A percentile compares a stretch with the other conserved stretches of the same genome.
Evolutionary conservation across 2,113 vertebrate species (phyloP).

Genomic region (Eretmochelys imbricata): DNA sequence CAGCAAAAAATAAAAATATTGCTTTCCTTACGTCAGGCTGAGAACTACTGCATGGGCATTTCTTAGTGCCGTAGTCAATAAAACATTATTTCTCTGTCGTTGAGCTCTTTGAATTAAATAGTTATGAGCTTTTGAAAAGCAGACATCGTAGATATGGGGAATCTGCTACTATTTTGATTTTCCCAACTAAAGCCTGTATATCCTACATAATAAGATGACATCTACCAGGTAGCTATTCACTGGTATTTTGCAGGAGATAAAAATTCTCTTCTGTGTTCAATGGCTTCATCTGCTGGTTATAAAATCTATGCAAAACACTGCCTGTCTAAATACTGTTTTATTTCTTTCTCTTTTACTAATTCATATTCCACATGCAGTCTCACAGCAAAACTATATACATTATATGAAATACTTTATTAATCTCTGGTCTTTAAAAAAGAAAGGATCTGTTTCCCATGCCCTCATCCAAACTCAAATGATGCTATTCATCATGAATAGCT

Average conservation of each 20-base stretch:
- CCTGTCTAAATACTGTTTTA: neutral
- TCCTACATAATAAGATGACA: neutral
- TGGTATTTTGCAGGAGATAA: neutral
- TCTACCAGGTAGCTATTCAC: neutral
- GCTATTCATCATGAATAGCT: neutral
- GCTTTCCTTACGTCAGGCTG: neutral
- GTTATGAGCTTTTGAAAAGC: neutral
- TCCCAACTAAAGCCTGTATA: neutral
- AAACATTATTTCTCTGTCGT: neutral
- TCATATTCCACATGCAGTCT: conserved; percentile 48
- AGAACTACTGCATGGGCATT: neutral
- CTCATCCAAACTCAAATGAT: conserved; percentile 13
- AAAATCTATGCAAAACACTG: conserved; percentile 26
- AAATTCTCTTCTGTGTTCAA: neutral
- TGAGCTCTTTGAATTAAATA: neutral
- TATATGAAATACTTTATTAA: conserved; percentile 32
- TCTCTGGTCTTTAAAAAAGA: neutral
- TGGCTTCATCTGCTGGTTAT: conserved; percentile 6
- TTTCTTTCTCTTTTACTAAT: conserved; percentile 57
- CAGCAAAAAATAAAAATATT: neutral
- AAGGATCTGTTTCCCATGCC: conserved; percentile 4
- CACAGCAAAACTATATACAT: conserved; percentile 1
- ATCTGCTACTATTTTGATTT: neutral
- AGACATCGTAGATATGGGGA: neutral
- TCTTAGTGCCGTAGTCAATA: neutral